Conservation (phyloP, 2,888 invertebrate species). For the Buathra laborator region DNA sequence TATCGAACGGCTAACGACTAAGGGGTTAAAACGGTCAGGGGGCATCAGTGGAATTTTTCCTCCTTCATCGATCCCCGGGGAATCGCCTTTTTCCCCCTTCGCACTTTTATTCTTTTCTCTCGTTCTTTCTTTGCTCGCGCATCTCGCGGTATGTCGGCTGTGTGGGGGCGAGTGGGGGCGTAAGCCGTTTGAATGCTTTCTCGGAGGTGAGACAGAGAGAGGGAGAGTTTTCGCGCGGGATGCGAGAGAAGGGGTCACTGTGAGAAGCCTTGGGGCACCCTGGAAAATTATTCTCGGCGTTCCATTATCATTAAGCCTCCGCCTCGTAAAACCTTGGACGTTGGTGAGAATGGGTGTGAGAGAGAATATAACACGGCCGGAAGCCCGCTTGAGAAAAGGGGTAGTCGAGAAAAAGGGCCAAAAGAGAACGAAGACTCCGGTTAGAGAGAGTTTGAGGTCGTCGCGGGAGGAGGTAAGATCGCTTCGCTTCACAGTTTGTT, state of each 20-base stretch:
- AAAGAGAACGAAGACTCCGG: slow-evolving; percentile 6
- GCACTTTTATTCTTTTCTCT: slow-evolving; percentile 22
- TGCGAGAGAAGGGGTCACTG: slow-evolving; percentile 15
- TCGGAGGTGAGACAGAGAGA: slow-evolving; percentile 40
- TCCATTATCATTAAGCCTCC: slow-evolving; percentile 75
- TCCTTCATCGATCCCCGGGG: slow-evolving; percentile 49
- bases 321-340: slow-evolving; percentile 67
- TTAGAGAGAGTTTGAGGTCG: slow-evolving; percentile 37
- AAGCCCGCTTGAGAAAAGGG: slow-evolving; percentile 27
- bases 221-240: slow-evolving; percentile 25
- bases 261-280: slow-evolving; percentile 39
- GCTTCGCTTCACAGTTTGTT: slow-evolving; percentile 51
- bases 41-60: slow-evolving; percentile 47
- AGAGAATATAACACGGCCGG: slow-evolving; percentile 37
- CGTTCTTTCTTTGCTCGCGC: slow-evolving; percentile 9
- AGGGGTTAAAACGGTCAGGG: slow-evolving; percentile 32
- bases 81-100: slow-evolving; percentile 17
- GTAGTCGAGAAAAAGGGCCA: slow-evolving; percentile 10
- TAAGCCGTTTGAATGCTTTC: slow-evolving; percentile 50
- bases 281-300: slow-evolving; percentile 74
- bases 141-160: slow-evolving; percentile 9
- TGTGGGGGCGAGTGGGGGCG: slow-evolving; percentile 12
- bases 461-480: slow-evolving; percentile 31
- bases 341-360: slow-evolving; percentile 32
- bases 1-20: slow-evolving; percentile 44